Conservation (phyloP, 1,140 invertebrate species). For the Hetaerina americana region DNA sequence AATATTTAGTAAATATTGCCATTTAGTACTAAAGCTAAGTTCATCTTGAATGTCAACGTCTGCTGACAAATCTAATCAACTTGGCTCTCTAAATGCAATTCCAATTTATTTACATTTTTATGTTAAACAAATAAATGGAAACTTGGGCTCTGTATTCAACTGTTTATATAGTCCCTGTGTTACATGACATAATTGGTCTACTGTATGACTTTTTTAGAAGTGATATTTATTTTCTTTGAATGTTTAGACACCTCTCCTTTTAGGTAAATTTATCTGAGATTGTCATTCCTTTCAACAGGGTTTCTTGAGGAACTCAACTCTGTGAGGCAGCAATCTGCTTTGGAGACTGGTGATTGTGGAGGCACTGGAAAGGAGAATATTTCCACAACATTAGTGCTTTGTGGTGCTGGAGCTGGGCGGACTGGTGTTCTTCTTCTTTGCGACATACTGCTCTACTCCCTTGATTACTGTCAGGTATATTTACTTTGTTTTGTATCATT, state of each 20-base stretch:
- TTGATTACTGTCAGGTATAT: slow-evolving; percentile 73
- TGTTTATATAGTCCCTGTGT: no score
- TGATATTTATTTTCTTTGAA: background rate
- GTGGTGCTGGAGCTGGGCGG: slow-evolving; percentile 52
- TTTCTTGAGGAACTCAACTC: slow-evolving; percentile 77
- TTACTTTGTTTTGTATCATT: slow-evolving; percentile 12
- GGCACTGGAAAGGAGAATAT: slow-evolving; percentile 47
- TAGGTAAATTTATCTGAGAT: background rate
- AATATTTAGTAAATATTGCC: no score
- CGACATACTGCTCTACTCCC: slow-evolving; percentile 64
- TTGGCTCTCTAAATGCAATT: no score
- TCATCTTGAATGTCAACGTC: no score
- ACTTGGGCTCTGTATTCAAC: no score
- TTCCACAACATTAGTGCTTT: slow-evolving; percentile 55
- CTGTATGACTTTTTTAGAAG: no score
- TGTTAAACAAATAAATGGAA: no score
- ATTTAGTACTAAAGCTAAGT: no score
- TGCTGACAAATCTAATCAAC: no score
- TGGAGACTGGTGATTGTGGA: slow-evolving; percentile 36
- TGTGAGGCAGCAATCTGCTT: slow-evolving; percentile 54
- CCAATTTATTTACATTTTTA: no score
- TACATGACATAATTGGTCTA: no score
- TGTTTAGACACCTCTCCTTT: background rate
- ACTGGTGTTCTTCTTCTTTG: slow-evolving; percentile 64
- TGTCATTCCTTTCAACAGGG: slow-evolving; percentile 30